These are phyloP conservation scores for Atlantisia rogersi DNA, from an alignment of 2,113 vertebrate species.

Conservation along the genomic window DNA sequence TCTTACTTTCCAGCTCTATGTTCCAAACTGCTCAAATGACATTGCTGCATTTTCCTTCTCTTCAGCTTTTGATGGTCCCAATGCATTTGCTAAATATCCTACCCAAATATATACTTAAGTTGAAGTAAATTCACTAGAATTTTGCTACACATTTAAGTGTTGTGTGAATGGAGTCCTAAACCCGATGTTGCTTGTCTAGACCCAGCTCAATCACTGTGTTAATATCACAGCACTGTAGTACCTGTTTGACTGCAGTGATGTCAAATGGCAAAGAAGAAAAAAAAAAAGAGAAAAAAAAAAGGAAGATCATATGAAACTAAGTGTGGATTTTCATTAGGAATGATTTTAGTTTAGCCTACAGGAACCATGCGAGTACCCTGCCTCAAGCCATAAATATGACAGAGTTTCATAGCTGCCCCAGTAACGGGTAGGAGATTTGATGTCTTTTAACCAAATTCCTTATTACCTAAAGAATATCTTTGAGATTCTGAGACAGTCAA, in stretches of 20 bases:
- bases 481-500: background rate
- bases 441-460: background rate
- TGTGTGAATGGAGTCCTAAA: background rate
- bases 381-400: background rate
- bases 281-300: background rate
- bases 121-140: background rate
- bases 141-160: background rate
- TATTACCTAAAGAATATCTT: background rate
- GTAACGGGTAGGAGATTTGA: background rate
- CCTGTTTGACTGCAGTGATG: background rate
- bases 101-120: background rate
- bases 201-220: background rate
- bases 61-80: background rate
- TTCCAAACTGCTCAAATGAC: background rate
- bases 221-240: background rate
- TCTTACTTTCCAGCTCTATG: background rate
- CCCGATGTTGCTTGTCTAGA: background rate
- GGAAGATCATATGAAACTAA: background rate
- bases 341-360: background rate
- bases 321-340: background rate
- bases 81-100: background rate
- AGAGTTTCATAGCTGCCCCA: background rate
- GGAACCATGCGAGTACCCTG: background rate
- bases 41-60: background rate
- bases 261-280: background rate